Percentiles rank a stretch among this genome's conserved stretches.
Conservation (phyloP, 2,797 vertebrate genomes). For the Anolis apletophallus region DNA sequence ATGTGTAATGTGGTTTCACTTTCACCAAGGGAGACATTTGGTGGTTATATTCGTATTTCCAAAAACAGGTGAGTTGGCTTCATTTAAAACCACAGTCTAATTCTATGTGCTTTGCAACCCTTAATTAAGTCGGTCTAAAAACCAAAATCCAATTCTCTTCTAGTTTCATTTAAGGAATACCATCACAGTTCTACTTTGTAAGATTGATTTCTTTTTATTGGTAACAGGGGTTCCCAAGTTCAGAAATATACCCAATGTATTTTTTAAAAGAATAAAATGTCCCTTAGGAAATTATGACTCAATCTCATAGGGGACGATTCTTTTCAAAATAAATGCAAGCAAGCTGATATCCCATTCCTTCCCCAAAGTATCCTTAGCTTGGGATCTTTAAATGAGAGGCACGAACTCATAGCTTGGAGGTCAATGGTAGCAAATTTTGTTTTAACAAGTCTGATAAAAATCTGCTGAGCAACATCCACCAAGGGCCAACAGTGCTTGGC, state of each 20-base stretch:
- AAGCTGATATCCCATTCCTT: background rate
- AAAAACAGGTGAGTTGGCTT: constrained; percentile 65
- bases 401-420: constrained; percentile 59
- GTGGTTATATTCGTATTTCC: constrained; percentile 60
- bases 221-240: background rate
- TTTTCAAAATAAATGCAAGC: constrained; percentile 25
- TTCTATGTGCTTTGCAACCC: constrained; percentile 49
- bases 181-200: background rate
- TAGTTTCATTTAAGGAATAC: constrained; percentile 24
- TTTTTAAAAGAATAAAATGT: constrained; percentile 21
- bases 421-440: constrained; percentile 64
- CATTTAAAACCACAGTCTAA: constrained; percentile 55
- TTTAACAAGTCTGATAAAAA: constrained; percentile 72
- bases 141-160: constrained; percentile 28
- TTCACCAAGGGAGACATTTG: constrained; percentile 49
- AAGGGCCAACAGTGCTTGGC: constrained; percentile 63
- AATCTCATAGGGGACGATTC: constrained; percentile 56
- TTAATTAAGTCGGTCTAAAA: constrained; percentile 34
- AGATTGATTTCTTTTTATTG: background rate
- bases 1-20: constrained; percentile 61
- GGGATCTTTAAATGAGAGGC: constrained; percentile 38
- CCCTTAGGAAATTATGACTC: constrained; percentile 18
- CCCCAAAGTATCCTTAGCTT: background rate
- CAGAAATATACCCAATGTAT: constrained; percentile 16
- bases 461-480: constrained; percentile 69